Base-by-base conservation (phyloP, 2,888 invertebrate species). In the Spilosoma lubricipeda region DNA sequence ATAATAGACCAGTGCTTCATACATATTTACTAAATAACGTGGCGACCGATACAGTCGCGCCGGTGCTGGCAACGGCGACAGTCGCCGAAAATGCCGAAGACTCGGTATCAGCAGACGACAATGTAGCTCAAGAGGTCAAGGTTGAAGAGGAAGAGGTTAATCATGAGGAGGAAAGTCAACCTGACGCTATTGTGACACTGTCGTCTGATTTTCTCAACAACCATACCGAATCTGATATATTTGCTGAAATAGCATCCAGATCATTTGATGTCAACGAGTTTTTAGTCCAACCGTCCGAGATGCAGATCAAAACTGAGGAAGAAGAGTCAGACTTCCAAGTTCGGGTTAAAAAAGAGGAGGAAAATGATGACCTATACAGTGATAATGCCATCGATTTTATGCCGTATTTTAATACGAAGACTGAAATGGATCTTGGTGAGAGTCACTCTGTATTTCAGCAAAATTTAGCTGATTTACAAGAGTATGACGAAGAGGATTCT, bases 381-480 rank as follows among this genome's bases (percentile, higher is more conserved):
- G 96, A 96, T 71, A 95, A 96, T 73, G 95, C 95, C 0, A 94
- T 94, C 56, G 95, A 96, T 39, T 95, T 91, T 78, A 93, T 94
- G 36, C 93, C 95, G 3, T 95, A 93, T 72, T 96, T 95, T 84
- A 85, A 89, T 11, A 87, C 89, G 13, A 94, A 93, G 81, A 79
- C 91, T 0, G 94, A 93, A 73, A 86, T 91, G 80, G 92, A 92
- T 77, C 89, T 84, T 82, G 96, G 86, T 56, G 96, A 90, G 82
- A 83, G 91, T 0, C 89, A 93, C 74, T 96, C 96, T 0, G 96
- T 97, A 1, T 94, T 94, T 84, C 95, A 96, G 68, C 96, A 97
- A 81, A 97, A 96, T 81, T 84, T 96, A 78, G 96, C 96, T 0
- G 97, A 97, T 88, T 86, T 97, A 20, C 93, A 94, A 77, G 97